phyloP scores from a whole-genome alignment of 1,140 invertebrate species.

The Delia radicum region DNA sequence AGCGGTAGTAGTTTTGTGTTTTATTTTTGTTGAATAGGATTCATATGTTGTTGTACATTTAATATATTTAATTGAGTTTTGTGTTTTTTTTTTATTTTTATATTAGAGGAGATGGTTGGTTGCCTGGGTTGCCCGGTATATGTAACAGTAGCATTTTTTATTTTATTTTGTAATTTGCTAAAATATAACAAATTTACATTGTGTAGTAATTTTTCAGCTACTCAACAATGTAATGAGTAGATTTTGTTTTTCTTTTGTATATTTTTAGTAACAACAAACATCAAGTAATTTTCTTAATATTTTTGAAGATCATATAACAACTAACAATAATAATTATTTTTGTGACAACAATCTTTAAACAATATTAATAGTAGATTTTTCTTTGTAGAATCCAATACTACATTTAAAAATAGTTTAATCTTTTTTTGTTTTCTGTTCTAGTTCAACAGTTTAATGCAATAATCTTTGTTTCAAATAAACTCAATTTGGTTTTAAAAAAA shows the following conservation, averaged over 20 bases:
- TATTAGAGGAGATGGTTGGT: neutral
- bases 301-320: conserved; percentile 14
- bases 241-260: neutral
- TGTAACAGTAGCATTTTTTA: neutral
- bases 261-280: conserved; percentile 1
- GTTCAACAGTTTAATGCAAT: too few relatives aligned
- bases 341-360: conserved; percentile 19
- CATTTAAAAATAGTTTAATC: neutral
- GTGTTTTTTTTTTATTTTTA: conserved; percentile 2
- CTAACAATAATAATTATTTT: conserved; percentile 12
- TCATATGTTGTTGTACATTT: neutral
- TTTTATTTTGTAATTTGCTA: neutral
- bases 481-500: too few relatives aligned
- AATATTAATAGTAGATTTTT: neutral
- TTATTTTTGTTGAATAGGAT: neutral
- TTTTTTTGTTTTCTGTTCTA: neutral
- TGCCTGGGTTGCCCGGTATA: neutral
- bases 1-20: neutral
- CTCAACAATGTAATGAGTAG: neutral
- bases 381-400: neutral
- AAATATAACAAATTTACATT: neutral
- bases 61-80: conserved; percentile 9
- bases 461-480: too few relatives aligned
- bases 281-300: neutral
- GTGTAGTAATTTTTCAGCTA: neutral